Base-by-base conservation (phyloP, 2,113 vertebrate species). In the Bombycilla garrulus region DNA sequence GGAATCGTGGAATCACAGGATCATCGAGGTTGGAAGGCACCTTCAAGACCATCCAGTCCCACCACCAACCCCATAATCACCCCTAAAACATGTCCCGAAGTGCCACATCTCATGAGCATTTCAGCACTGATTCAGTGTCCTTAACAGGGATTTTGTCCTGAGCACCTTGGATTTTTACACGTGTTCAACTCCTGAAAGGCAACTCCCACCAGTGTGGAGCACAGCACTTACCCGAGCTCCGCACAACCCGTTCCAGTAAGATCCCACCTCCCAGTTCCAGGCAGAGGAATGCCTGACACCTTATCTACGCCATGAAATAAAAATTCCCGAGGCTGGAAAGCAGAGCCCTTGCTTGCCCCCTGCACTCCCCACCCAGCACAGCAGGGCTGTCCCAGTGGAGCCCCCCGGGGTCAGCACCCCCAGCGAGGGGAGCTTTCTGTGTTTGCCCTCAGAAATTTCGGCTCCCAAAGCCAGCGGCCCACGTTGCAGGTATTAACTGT, bases 191-290 rank as follows among this genome's bases (percentile, higher is more conserved):
- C 12, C 61, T 5, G 53, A 23, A 78, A 38, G 42, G 21, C 40
- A 36, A 8, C 1, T 10, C 10, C 33, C 12, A 20, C 42, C 12
- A 7, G 0, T 15, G 25, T 69, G 24, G 15, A 20, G 35, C 3
- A 17, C 23, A 36, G 8, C 35, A 31, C 19, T 15, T 14, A 13
- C 24, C 2, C 1, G 15, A 36, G 22, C 17, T 57, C 65, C 21
- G 9, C 0, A 0, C 2, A 11, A 65, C 57, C 45, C 9, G 26
- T 48, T n/a, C 60, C 0, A 2, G 15, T 10, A 36, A 1, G 2
- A 44, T 33, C 44, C 50, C 53, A 56, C 56, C 31, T 71, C 48
- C 25, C 77, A 31, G 12, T 47, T 57, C 40, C 48, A 48, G 53
- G 11, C 50, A 57, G 45, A 76, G 76, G 82, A 83, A 93, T 86